Evolutionary conservation across 2,797 vertebrate species (phyloP), one percentile per base, ranked within the genome.

Genomic region (Pipistrellus pygmaeus): DNA sequence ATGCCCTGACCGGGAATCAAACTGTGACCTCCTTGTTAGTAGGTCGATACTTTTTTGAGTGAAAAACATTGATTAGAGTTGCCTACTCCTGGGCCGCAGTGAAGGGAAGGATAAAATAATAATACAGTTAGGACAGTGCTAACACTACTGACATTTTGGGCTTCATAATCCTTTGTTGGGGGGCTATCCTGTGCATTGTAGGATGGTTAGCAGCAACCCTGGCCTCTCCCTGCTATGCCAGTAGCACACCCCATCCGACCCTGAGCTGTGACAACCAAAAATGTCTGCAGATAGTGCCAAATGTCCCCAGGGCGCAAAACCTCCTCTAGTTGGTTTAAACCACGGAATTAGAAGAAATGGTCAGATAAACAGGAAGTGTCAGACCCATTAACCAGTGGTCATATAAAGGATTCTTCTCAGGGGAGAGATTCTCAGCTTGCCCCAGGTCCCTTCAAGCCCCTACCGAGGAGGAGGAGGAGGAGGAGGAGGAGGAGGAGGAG

Each of bases 281-380:
- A 87, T 18, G 44, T 46, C 44, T 95, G 55, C 41, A 91, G 87
- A 82, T 46, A 88, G 85, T 93, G 91, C 72, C 84, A 93, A 97
- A 86, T 75, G 44, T 86, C 32, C 44, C 71, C 53, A 9, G 27
- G 51, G 38, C 87, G 44, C 27, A 92, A 87, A 93, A 96, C 69
- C 57, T 88, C 57, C 75, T 92, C 32, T 51, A 44, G 76, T 38
- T 76, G 84, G 27, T 62, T 62, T 62, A 96, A 96, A 91, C 89
- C 89, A 95, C 14, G 81, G 81, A 81, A 69, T 93, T 91, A 94
- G 89, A 95, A 93, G 18, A 95, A 93, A 86, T 75, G 76, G 71
- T 91, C 89, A 85, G 89, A 84, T 91, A 88, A 93, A 93, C 76
- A 94, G 80, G 88, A 90, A 95, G 84, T 93, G 86, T 95, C 85